Evolutionary conservation across 1,140 invertebrate species (phyloP), one percentile per base, ranked within the genome.

Genomic region (Drosophila yakuba): DNA sequence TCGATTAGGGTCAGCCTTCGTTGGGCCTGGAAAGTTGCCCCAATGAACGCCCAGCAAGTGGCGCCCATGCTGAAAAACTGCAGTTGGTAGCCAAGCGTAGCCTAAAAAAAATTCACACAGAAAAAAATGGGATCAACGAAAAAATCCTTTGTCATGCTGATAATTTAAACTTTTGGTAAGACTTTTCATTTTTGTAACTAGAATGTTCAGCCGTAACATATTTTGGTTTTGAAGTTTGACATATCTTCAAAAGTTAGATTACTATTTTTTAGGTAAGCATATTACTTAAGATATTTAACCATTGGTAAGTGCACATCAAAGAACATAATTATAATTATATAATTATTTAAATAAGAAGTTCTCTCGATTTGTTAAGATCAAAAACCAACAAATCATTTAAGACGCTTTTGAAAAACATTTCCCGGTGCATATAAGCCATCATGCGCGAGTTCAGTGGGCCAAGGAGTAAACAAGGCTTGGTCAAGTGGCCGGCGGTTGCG

Each of bases 1-100:
- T 86, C 83, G 83, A 86, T 86, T 86, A 86, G 78, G 83, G 83
- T 86, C 82, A 86, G 63, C 58, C 76, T 58, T 43, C 38, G 50
- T 48, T 76, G 60, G 68, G 67, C 76, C 44, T 57, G 66, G 73
- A 85, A 84, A 84, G 80, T 79, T 78, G 75, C 59, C 69, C 79
- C 76, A 78, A 57, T 41, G 64, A 80, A 63, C 54, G 80, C 68
- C 74, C 50, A 66, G 52, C 59, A 61, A 80, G 68, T 86, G 81
- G 82, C 81, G 81, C 81, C 81, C 61, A 67, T 48, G 15, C 51
- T 55, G 57, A 45, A 63, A 45, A 58, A 69, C 56, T 66, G 41
- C 51, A 56, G 38, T n/a, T 55, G 39, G 59, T 52, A 56, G 76
- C 77, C 61, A 74, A 60, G 60, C 50, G 56, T 55, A 56, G 48